Conservation (phyloP, 1,140 invertebrate genomes). For the Achatina immaculata region DNA sequence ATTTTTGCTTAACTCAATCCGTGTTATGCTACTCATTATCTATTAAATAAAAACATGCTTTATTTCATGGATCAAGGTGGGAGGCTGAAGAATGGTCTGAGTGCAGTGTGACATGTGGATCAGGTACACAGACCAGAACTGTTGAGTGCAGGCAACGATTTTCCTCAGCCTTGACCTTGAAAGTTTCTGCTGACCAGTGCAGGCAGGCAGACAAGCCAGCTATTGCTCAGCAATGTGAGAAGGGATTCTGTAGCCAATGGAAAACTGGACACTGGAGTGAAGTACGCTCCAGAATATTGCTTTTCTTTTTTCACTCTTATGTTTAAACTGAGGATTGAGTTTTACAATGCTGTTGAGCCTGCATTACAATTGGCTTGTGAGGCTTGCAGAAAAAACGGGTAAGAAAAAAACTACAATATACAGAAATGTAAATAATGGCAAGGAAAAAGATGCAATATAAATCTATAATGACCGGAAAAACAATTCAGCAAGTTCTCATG, state of each 20-base stretch:
- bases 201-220: constrained; percentile 74
- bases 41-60: too few relatives aligned
- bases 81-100: constrained; percentile 62
- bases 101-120: constrained; percentile 74
- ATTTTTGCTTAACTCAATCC: too few relatives aligned
- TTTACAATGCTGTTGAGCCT: too few relatives aligned
- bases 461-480: too few relatives aligned
- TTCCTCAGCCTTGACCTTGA: constrained; percentile 45
- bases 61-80: too few relatives aligned
- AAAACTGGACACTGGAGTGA: constrained; percentile 79
- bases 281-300: constrained; percentile 66
- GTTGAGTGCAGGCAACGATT: constrained; percentile 67
- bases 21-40: too few relatives aligned
- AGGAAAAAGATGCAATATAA: too few relatives aligned
- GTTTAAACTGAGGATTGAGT: neutral
- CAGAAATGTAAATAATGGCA: too few relatives aligned
- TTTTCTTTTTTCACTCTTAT: neutral
- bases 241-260: constrained; percentile 79
- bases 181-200: constrained; percentile 69
- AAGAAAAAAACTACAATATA: too few relatives aligned
- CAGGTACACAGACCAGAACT: constrained; percentile 70
- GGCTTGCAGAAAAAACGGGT: too few relatives aligned
- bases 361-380: too few relatives aligned
- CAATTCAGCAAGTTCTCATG: too few relatives aligned
- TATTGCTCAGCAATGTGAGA: constrained; percentile 76